Conservation (phyloP, 2,888 invertebrate species). For the Rutpela maculata region DNA sequence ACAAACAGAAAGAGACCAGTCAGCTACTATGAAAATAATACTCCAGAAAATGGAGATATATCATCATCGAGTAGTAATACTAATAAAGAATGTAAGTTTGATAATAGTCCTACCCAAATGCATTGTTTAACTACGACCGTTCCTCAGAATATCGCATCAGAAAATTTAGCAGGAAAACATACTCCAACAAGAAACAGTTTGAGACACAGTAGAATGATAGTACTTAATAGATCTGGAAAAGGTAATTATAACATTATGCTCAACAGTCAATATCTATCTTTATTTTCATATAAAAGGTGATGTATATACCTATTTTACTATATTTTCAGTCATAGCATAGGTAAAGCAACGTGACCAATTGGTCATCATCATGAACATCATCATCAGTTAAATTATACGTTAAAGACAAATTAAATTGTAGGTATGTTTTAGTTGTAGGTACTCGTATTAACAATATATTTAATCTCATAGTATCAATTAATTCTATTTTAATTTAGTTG, state of each 20-base stretch:
- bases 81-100: conserved; percentile 24
- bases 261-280: not conserved
- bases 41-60: not conserved
- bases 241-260: conserved; percentile 65
- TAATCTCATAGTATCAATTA: not conserved
- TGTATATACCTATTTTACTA: not conserved
- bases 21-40: conserved; percentile 47
- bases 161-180: conserved; percentile 80
- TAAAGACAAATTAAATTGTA: not conserved
- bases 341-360: not conserved
- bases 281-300: not conserved
- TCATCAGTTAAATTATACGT: not conserved
- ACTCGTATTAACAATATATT: not conserved
- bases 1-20: conserved; percentile 24
- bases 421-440: not conserved
- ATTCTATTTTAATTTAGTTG: no score
- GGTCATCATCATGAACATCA: not conserved
- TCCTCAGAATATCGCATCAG: conserved; percentile 81
- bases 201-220: conserved; percentile 83
- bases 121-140: conserved; percentile 79
- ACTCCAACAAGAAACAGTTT: conserved; percentile 82
- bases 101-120: conserved; percentile 74
- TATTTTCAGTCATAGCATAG: not conserved
- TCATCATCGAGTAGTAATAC: conserved; percentile 32
- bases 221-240: conserved; percentile 78